phyloP scores from a whole-genome alignment of 2,888 invertebrate genomes.

The Mesoligia furuncula region DNA sequence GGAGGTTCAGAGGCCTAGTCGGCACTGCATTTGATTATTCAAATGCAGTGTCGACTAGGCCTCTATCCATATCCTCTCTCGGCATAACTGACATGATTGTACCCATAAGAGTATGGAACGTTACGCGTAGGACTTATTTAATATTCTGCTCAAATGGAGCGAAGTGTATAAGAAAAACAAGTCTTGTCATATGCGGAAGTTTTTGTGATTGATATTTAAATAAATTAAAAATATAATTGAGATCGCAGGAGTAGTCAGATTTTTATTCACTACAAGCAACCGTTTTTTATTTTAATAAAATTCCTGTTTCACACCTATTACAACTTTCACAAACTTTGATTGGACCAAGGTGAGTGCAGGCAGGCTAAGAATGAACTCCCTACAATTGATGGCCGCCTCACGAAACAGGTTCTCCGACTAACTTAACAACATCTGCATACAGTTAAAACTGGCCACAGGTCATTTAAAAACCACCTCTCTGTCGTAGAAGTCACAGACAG shows the following conservation, averaged over 20 bases:
- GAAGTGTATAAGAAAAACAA: constrained; percentile 12
- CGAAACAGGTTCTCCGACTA: background rate
- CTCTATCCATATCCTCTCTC: background rate
- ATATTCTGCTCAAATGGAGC: constrained; percentile 20
- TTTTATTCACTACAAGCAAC: background rate
- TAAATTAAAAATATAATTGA: background rate
- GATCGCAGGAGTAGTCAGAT: background rate
- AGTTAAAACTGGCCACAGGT: background rate
- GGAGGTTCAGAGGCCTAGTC: background rate
- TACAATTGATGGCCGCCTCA: background rate
- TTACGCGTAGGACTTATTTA: constrained; percentile 25
- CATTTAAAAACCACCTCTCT: background rate
- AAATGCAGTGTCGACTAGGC: constrained; percentile 2
- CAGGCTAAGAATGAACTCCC: background rate
- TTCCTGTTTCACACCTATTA: background rate
- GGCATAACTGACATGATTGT: background rate
- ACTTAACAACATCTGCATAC: background rate
- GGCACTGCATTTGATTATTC: background rate
- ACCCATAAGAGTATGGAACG: background rate
- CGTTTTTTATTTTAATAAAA: background rate
- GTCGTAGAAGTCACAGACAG: background rate
- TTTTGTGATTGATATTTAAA: constrained; percentile 23
- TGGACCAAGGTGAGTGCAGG: background rate
- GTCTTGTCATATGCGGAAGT: constrained; percentile 14
- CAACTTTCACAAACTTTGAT: background rate